Evolutionary conservation across 1,140 invertebrate genomes (phyloP).

Genomic region (Drosophila neocordata): DNA sequence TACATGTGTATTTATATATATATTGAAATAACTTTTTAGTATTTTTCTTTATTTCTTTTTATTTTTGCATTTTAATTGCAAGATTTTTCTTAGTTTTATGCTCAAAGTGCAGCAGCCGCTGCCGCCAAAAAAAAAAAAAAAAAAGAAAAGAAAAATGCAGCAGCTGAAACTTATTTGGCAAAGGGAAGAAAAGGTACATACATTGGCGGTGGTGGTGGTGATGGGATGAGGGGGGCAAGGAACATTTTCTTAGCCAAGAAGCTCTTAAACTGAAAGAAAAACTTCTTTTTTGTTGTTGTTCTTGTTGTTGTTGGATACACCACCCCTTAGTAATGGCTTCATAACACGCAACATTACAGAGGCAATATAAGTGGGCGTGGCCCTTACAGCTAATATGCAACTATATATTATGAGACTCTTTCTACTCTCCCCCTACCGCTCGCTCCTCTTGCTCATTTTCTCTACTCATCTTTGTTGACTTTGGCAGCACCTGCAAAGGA

Average conservation of each 20-base stretch:
- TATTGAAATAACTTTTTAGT: not conserved
- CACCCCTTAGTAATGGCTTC: slow-evolving; percentile 69
- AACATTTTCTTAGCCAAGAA: not conserved
- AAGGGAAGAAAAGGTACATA: slow-evolving; percentile 36
- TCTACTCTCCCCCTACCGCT: not conserved
- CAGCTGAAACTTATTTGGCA: not conserved
- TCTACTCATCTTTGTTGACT: slow-evolving; percentile 48
- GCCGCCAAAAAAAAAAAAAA: not conserved
- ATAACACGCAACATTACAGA: slow-evolving; percentile 78
- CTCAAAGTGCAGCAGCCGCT: not conserved
- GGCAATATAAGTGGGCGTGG: slow-evolving; percentile 63
- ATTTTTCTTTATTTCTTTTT: not conserved
- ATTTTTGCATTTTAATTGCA: slow-evolving; percentile 1
- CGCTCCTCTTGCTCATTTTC: not conserved
- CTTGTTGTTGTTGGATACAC: not conserved
- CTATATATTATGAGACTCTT: slow-evolving; percentile 70
- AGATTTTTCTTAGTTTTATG: not conserved
- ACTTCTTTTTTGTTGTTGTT: slow-evolving; percentile 47
- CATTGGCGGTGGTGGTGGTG: too few relatives aligned
- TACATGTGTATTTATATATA: too few relatives aligned
- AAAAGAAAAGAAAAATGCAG: too few relatives aligned
- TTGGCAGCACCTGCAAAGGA: slow-evolving; percentile 61
- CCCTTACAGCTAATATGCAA: slow-evolving; percentile 69
- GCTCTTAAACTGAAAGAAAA: slow-evolving; percentile 72
- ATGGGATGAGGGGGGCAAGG: not conserved